Evolutionary conservation across 2,888 invertebrate species (phyloP), one percentile per base, ranked within the genome.

Genomic region (Dicycla oo): DNA sequence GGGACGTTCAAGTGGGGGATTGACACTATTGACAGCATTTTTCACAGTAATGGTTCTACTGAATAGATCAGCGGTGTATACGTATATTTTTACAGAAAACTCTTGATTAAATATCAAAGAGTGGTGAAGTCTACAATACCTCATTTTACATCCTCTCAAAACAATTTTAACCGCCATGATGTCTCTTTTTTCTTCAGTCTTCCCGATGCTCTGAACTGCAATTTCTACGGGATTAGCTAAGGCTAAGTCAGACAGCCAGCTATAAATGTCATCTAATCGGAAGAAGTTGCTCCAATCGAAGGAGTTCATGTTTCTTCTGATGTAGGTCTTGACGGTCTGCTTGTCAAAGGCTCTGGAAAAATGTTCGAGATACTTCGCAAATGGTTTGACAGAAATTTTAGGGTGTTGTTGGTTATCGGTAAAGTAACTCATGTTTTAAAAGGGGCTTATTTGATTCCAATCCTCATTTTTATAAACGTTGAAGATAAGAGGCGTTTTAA

Each of bases 201-300:
- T 89, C 0, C 97, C 97, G 4, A 94, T 91, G 11, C 75, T 88
- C 3, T 87, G 78, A 2, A 94, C 20, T 43, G 92, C 90, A 3
- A 97, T 94, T 60, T 92, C 88, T 1, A 89, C 73, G 0, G 96
- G 95, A 85, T 97, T 92, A 8, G 86, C 75, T 0, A 80, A 85
- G 1, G 92, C 91, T 34, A 97, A 87, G 75, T 94, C 94, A 26
- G 91, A 91, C 13, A 97, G 84, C 97, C 97, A 97, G 1, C 88
- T 88, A 79, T 97, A 94, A 53, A 97, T 97, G 68, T 97, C 97
- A 0, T 96, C 91, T 15, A 97, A 85, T 0, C 93, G 93, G 84
- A 97, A 96, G 86, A 97, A 98, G 23, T 92, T 95, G 0, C 88
- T 93, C 97, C 97, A 97, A 65, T 93, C 89, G 66, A 91, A 95